Conservation (phyloP, 2,113 vertebrate genomes). For the Scophthalmus maximus region DNA sequence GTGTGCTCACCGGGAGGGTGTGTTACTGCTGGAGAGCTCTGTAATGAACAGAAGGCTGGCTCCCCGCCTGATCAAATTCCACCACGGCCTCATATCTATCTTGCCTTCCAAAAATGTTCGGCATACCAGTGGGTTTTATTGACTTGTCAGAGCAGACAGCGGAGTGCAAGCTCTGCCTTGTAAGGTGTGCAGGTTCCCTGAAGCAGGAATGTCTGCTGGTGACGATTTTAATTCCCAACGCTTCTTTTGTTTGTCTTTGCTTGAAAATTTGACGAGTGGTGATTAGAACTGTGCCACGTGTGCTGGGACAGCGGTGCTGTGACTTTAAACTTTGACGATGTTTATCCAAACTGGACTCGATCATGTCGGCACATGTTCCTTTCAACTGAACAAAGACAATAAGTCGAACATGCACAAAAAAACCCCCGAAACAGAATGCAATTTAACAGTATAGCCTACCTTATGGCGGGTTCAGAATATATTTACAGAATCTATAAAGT, state of each 20-base stretch:
- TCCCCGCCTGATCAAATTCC: constrained; percentile 83
- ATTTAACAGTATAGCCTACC: too few relatives aligned
- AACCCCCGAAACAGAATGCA: too few relatives aligned
- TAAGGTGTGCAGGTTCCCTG: constrained; percentile 72
- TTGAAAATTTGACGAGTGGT: constrained; percentile 3
- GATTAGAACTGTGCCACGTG: constrained; percentile 3
- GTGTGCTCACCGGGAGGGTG: constrained; percentile 67
- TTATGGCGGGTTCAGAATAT: background rate
- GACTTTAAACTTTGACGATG: background rate
- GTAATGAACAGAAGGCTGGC: constrained; percentile 78
- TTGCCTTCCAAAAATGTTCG: constrained; percentile 83
- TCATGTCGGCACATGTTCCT: constrained; percentile 6
- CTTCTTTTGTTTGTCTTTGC: constrained; percentile 12
- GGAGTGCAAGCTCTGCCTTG: constrained; percentile 80
- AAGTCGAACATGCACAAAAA: background rate
- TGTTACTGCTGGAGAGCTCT: constrained; percentile 67
- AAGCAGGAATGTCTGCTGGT: constrained; percentile 61
- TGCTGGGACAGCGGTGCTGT: background rate
- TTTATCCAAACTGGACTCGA: constrained; percentile 7
- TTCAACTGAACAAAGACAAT: background rate
- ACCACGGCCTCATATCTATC: constrained; percentile 76
- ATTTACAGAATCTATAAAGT: constrained; percentile 8
- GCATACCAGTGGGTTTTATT: constrained; percentile 86
- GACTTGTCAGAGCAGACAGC: constrained; percentile 85
- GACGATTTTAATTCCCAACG: constrained; percentile 15